Percentiles rank a stretch among this genome's conserved stretches.
These are phyloP conservation scores for Acanthococcus lagerstroemiae DNA, from an alignment of 2,888 invertebrate species.

Conservation along the genomic window DNA sequence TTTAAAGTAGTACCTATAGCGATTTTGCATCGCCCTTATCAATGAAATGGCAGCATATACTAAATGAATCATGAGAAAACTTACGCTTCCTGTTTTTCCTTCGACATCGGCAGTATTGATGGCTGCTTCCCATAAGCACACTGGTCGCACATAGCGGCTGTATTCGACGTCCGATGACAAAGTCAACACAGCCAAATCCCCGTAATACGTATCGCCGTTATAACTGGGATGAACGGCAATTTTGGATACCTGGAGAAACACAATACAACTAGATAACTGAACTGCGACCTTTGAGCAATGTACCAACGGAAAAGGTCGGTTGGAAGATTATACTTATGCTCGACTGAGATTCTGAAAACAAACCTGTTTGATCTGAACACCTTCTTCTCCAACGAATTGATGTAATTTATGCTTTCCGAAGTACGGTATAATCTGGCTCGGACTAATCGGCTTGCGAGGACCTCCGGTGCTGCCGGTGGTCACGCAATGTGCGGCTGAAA, in stretches of 20 bases:
- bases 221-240: conserved; percentile 50
- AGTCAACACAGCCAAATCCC: conserved; percentile 50
- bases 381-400: conserved; percentile 41
- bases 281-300: too few species aligned
- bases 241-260: conserved; percentile 41
- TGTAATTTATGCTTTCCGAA: conserved; percentile 41
- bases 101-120: conserved; percentile 43
- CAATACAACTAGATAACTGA: background rate
- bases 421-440: conserved; percentile 41
- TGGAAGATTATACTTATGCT: too few species aligned
- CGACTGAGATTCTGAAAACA: too few species aligned
- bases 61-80: too few species aligned
- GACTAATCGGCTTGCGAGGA: conserved; percentile 38
- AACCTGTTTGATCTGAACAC: conserved; percentile 39
- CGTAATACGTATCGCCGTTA: conserved; percentile 47
- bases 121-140: conserved; percentile 50
- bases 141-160: conserved; percentile 49
- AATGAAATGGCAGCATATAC: too few species aligned
- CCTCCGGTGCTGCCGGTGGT: conserved; percentile 40
- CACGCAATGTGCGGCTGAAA: conserved; percentile 53
- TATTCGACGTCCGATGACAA: conserved; percentile 46
- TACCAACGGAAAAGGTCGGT: too few species aligned
- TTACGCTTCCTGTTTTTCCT: conserved; percentile 47
- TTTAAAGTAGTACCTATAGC: too few species aligned
- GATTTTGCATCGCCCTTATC: too few species aligned